Evolutionary conservation across 2,888 invertebrate species (phyloP), one percentile per base, ranked within the genome.

Genomic region (Pyrrhia umbra): DNA sequence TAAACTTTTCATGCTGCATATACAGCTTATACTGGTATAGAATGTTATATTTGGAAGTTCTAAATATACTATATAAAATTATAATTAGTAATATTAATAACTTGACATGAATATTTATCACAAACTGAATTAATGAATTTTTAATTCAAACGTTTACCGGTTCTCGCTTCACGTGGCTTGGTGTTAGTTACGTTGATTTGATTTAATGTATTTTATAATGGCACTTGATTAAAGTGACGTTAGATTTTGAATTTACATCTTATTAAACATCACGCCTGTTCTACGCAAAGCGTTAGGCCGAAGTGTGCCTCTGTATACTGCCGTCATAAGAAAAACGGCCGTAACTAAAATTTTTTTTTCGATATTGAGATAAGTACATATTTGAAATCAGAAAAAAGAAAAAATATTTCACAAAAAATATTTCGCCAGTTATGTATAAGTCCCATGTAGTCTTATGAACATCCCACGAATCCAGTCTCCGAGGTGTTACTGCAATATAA

Each of bases 61-160:
- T 60, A 46, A 60, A 57, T 43, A 8, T n/a, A n/a, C n/a, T n/a
- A n/a, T 39, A 65, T 39, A 59, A 39, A 68, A 57, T 34, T 55
- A 8, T 46, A 58, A 68, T 62, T 45, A 40, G n/a, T 16, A 54
- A 57, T 59, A 59, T 55, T 16, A 50, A 66, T 57, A 47, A 15
- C 9, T 23, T 10, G 39, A 16, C 25, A 56, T 75, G 54, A 75
- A 78, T 75, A 76, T 66, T 58, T 55, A 69, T 34, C 6, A 15
- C 25, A 54, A 46, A 46, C 15, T 47, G 42, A 27, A 45, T 59
- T 23, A 20, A 54, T 55, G 1, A 62, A 49, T 43, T 69, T 69
- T 15, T 61, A 66, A 54, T 70, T 62, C 9, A 39, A 40, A 64
- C 18, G 61, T 79, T 70, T 70, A 67, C 71, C 60, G 63, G 60